Conservation (phyloP, 2,888 invertebrate species). For the Epirrhoe alternata region DNA sequence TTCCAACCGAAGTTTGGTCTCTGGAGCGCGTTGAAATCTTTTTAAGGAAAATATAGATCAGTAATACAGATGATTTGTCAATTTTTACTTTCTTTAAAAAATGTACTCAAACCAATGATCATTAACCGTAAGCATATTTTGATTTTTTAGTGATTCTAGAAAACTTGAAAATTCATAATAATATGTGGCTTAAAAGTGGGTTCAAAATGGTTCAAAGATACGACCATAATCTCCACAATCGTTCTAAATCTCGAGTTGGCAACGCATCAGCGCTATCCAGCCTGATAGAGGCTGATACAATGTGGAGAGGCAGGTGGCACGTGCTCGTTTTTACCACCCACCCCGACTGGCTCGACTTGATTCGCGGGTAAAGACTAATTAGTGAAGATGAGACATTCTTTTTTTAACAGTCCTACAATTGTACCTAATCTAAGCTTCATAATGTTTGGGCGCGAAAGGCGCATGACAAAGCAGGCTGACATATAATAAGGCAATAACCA, state of each 20-base stretch:
- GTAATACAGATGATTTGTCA: no score
- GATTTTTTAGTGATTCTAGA: no score
- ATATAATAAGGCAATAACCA: no score
- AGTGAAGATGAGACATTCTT: conserved; percentile 50
- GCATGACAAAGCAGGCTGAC: no score
- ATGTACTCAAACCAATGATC: no score
- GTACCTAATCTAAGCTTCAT: not conserved
- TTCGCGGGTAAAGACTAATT: conserved; percentile 52
- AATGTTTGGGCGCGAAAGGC: no score
- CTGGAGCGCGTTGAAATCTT: conserved; percentile 24
- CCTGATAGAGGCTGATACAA: conserved; percentile 54
- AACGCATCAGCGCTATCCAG: conserved; percentile 34
- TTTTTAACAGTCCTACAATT: not conserved
- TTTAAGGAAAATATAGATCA: conserved; percentile 2
- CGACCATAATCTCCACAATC: conserved; percentile 4
- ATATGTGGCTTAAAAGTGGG: no score
- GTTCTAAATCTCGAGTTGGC: conserved; percentile 49
- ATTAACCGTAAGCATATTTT: no score
- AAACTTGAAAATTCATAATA: no score
- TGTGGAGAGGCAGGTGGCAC: conserved; percentile 75
- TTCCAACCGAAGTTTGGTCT: conserved; percentile 6
- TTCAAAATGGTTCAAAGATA: not conserved
- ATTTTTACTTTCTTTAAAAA: no score
- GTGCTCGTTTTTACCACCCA: conserved; percentile 71
- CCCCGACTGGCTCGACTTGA: conserved; percentile 69